phyloP scores from a whole-genome alignment of 1,140 invertebrate genomes.

The Apis mellifera region Amel_HAv3.1 CM009939.2:8854501-8855000 shows the following conservation, averaged over 20 bases:
- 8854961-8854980: too few relatives aligned
- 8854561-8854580: too few relatives aligned
- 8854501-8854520: constrained; percentile 32
- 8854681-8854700: constrained; percentile 4
- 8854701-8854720: neutral
- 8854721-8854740: too few relatives aligned
- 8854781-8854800: neutral
- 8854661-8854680: constrained; percentile 7
- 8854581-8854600: neutral
- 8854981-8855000: neutral
- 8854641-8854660: neutral
- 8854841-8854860: neutral
- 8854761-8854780: neutral
- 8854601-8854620: neutral
- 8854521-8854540: neutral
- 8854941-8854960: neutral
- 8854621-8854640: constrained; percentile 34
- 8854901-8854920: neutral
- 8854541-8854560: too few relatives aligned
- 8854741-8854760: neutral
- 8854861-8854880: too few relatives aligned
- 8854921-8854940: neutral
- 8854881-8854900: neutral
- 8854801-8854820: neutral
- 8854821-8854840: too few relatives aligned